A percentile compares a stretch with the other conserved stretches of the same genome.
phyloP scores from a whole-genome alignment of 1,140 invertebrate genomes.

The Acromyrmex echinatior region DNA sequence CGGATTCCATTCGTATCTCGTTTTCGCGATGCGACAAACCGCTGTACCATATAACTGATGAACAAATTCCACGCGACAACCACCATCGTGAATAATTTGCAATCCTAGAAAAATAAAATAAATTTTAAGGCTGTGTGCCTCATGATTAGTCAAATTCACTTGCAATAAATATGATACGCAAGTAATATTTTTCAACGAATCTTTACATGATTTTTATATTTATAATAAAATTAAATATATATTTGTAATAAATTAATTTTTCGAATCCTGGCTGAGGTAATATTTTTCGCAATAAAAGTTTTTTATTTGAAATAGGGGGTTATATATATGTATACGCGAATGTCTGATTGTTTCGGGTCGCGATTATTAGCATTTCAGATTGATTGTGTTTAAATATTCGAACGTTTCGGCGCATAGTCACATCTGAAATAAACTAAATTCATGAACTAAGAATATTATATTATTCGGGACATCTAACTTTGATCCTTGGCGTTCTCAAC shows the following conservation, averaged over 20 bases:
- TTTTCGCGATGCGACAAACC: constrained; percentile 76
- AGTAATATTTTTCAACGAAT: background rate
- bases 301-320: too few species aligned
- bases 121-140: background rate
- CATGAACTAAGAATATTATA: too few species aligned
- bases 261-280: too few species aligned
- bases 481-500: too few species aligned
- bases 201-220: background rate
- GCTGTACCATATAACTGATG: constrained; percentile 45
- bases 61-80: constrained; percentile 77
- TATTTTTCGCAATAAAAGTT: too few species aligned
- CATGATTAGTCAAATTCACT: background rate
- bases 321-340: too few species aligned
- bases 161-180: background rate
- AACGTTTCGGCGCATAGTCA: too few species aligned
- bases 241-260: background rate
- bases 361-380: too few species aligned
- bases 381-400: too few species aligned
- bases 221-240: background rate
- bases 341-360: too few species aligned
- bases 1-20: constrained; percentile 81
- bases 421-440: too few species aligned
- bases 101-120: constrained; percentile 71
- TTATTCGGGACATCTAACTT: too few species aligned
- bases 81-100: constrained; percentile 77